Evolutionary conservation across 2,888 invertebrate species (phyloP), one percentile per base, ranked within the genome.

Genomic region (Desoria tigrina): DNA sequence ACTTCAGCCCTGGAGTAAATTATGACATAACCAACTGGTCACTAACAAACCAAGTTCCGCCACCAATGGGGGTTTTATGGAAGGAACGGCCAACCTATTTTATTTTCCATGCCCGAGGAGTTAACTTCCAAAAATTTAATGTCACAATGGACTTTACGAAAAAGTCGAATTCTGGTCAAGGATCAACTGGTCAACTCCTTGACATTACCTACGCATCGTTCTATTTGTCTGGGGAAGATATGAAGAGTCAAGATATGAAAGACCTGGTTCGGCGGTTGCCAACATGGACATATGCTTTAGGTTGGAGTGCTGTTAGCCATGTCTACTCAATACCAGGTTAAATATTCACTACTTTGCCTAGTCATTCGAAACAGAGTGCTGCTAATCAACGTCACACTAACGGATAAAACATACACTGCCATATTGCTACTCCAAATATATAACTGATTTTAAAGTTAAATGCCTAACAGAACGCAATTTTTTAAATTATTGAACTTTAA

Each of bases 11-110:
- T 26, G 74, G 75, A n/a, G 61, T 69, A 1, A 77, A 78, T 27
- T 78, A 78, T 18, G 69, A 75, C 14, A 65, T 83, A 3, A 72
- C 71, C 1, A 65, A 76, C 18, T 82, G 82, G 82, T 79, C 80
- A 2, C 72, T 82, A 18, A 79, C 79, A 23, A 75, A 78, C 24
- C 61, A 72, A 54, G 49, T 74, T 1, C 78, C 77, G 1, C 45
- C 79, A n/a, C 77, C 79, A 2, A 74, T 68, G 50, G 78, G 79
- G 4, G 72, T 77, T 2, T 71, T 76, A 9, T 78, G 78, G 59
- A 77, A 78, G 26, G 74, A 72, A 4, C 74, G 79, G 37, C 79
- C 80, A 14, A 79, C 79, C 1, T 82, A 81, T 74, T 82, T 81
- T 68, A 76, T 83, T 18, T 82, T 79, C 70, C 81, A 81, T 71